Percentiles rank a stretch among this genome's conserved stretches.
These are phyloP conservation scores for Adela reaumurella DNA, from an alignment of 2,888 invertebrate genomes.

Conservation along the genomic window DNA sequence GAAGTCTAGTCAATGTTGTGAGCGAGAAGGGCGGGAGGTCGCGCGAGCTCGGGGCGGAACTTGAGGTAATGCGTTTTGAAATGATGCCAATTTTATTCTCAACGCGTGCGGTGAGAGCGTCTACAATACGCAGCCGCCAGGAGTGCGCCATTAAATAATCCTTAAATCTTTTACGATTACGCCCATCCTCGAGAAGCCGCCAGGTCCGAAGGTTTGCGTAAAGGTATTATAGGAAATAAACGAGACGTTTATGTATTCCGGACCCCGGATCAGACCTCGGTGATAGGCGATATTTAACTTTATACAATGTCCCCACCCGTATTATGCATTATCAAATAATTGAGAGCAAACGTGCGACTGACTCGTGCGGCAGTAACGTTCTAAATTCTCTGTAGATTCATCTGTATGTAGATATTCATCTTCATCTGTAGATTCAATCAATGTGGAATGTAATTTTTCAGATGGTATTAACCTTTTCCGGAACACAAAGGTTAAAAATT, in stretches of 20 bases:
- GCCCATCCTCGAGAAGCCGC: not conserved
- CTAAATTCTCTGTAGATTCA: no score
- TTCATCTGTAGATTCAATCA: no score
- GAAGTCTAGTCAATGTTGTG: not conserved
- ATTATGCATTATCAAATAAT: no score
- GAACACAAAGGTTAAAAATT: no score
- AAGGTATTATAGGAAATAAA: not conserved
- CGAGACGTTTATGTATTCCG: not conserved
- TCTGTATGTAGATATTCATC: no score
- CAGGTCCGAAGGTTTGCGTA: not conserved
- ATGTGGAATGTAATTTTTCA: no score
- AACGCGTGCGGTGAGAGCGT: not conserved
- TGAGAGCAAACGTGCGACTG: no score
- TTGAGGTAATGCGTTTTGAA: not conserved
- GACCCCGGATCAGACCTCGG: no score
- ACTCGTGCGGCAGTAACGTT: no score
- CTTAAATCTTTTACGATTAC: not conserved
- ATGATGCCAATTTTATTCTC: not conserved
- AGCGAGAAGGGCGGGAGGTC: not conserved
- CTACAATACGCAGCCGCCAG: not conserved
- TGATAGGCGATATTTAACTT: no score
- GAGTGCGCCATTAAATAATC: not conserved
- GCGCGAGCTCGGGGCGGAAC: not conserved
- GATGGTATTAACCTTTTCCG: no score
- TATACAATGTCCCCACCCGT: no score